Percentiles rank a stretch among this genome's conserved stretches.
phyloP scores from a whole-genome alignment of 23 tunicate species.

The Trididemnum nubilum region DNA sequence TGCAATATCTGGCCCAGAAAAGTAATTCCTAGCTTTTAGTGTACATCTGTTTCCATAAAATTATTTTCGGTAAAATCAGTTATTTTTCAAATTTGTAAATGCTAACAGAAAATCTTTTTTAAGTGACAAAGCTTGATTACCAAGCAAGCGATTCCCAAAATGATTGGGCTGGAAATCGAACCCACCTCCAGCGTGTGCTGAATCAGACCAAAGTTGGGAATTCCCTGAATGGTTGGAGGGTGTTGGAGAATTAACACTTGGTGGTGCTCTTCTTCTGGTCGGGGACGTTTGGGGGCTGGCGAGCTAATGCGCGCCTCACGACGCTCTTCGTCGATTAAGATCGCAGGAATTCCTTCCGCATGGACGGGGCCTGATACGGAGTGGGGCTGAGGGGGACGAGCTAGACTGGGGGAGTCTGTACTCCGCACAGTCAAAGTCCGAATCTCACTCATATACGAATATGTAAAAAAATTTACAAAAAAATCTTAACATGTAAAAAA shows the following conservation, averaged over 20 bases:
- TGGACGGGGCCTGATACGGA: constrained; percentile 46
- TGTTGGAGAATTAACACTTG: constrained; percentile 31
- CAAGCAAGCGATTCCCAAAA: too few species aligned
- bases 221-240: constrained; percentile 15
- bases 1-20: too few species aligned
- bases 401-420: constrained; percentile 56
- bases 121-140: too few species aligned
- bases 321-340: constrained; percentile 41
- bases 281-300: constrained; percentile 52
- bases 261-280: constrained; percentile 37
- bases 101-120: too few species aligned
- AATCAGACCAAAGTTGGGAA: constrained; percentile 51
- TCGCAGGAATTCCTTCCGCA: constrained; percentile 27
- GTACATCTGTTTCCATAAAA: too few species aligned
- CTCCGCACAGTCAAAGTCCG: constrained; percentile 55
- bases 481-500: too few species aligned
- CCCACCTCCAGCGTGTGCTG: constrained; percentile 57
- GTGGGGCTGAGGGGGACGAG: constrained; percentile 58
- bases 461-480: too few species aligned
- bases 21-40: too few species aligned
- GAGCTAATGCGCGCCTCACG: constrained; percentile 29
- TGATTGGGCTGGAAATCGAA: too few species aligned
- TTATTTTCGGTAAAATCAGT: too few species aligned
- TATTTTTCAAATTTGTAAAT: too few species aligned
- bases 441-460: constrained; percentile 38